Conservation (phyloP, 2,888 invertebrate genomes). For the Eugnorisma glareosa region DNA sequence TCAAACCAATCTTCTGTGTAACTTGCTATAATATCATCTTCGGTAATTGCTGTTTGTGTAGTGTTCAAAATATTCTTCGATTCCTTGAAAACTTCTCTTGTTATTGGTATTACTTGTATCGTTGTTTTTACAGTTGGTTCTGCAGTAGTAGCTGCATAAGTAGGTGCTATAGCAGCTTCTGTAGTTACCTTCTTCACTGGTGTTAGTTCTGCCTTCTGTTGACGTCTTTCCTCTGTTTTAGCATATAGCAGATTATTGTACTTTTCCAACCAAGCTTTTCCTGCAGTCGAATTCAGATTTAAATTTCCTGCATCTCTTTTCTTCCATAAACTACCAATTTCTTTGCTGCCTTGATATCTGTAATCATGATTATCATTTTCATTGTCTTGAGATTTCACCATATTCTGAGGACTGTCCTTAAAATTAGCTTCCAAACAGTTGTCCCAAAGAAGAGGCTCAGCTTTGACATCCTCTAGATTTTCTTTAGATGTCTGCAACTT, state of each 20-base stretch:
- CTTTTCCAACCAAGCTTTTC: conserved; percentile 81
- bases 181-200: conserved; percentile 70
- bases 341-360: conserved; percentile 67
- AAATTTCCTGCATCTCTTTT: conserved; percentile 80
- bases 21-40: conserved; percentile 79
- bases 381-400: conserved; percentile 72
- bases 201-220: conserved; percentile 75
- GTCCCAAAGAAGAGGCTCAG: conserved; percentile 83
- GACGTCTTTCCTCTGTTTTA: conserved; percentile 77
- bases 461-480: conserved; percentile 63
- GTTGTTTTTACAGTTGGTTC: conserved; percentile 55
- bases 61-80: conserved; percentile 72
- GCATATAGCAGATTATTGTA: conserved; percentile 79
- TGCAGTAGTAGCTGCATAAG: conserved; percentile 15
- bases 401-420: conserved; percentile 71
- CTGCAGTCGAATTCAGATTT: conserved; percentile 74
- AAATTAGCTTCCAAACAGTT: conserved; percentile 81
- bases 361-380: conserved; percentile 74
- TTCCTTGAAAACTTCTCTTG: conserved; percentile 79
- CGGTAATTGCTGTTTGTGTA: conserved; percentile 77
- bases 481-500: conserved; percentile 40
- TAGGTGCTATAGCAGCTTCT: conserved; percentile 41
- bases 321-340: conserved; percentile 74
- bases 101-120: conserved; percentile 82
- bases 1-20: conserved; percentile 85